phyloP scores from a whole-genome alignment of 2,113 vertebrate genomes.

The Catharus fuscescens region DNA sequence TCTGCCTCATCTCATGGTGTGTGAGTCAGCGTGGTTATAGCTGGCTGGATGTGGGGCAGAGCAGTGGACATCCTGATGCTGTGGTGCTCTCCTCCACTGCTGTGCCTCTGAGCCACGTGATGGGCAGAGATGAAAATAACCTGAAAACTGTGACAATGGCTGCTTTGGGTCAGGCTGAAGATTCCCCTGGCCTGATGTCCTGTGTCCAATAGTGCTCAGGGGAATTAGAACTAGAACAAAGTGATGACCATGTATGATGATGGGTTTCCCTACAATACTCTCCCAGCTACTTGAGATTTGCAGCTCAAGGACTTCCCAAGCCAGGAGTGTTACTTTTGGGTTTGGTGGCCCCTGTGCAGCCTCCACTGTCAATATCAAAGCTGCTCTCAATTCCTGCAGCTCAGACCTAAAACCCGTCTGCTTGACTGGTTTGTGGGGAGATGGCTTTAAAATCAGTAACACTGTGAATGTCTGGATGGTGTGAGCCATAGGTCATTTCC shows the following conservation, averaged over 20 bases:
- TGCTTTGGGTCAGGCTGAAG: neutral
- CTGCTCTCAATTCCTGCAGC: neutral
- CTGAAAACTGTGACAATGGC: neutral
- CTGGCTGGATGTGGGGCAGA: neutral
- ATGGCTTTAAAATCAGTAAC: neutral
- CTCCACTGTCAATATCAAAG: neutral
- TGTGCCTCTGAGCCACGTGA: neutral
- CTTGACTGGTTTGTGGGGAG: neutral
- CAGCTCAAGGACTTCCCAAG: neutral
- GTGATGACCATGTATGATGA: rapidly evolving
- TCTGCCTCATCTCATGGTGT: neutral
- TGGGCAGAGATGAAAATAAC: neutral
- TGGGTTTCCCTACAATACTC: neutral
- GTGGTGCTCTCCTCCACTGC: neutral
- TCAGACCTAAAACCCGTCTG: neutral
- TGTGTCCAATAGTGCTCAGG: neutral
- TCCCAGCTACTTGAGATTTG: neutral
- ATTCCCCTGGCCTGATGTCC: neutral
- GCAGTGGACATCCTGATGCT: neutral
- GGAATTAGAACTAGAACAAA: neutral
- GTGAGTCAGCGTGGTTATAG: rapidly evolving
- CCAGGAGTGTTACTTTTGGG: neutral
- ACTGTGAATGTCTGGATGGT: neutral
- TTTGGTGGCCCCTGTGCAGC: neutral
- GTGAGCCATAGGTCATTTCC: neutral